A percentile compares a stretch with the other conserved stretches of the same genome.
Conservation (phyloP, 35 echinoderm and acorn worm genomes). For the Amphiura filiformis region DNA sequence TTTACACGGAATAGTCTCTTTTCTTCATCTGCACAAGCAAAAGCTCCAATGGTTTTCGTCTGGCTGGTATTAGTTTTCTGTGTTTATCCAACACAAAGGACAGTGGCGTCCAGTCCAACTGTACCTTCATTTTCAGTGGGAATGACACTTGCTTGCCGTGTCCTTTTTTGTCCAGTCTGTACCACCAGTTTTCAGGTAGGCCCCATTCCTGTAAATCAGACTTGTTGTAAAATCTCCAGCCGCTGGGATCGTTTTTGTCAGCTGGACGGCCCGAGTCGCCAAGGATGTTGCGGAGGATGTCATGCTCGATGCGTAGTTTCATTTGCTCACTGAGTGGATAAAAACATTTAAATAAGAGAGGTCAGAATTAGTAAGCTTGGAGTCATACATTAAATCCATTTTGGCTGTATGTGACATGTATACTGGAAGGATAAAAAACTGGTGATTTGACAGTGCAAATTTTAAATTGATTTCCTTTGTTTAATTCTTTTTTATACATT, state of each 20-base stretch:
- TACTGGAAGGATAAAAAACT: no score
- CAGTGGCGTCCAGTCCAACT: neutral
- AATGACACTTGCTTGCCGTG: neutral
- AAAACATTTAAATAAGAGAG: no score
- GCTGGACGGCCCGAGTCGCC: neutral
- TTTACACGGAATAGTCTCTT: neutral
- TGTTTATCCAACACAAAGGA: neutral
- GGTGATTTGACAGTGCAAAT: no score
- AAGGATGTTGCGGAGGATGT: neutral
- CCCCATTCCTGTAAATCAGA: neutral
- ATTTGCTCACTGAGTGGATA: neutral
- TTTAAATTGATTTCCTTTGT: no score
- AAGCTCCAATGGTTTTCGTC: neutral
- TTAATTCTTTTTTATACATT: no score
- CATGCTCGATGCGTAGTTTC: neutral
- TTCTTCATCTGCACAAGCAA: neutral
- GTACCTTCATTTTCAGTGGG: neutral
- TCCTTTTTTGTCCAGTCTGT: neutral
- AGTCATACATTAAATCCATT: no score
- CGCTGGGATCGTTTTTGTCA: neutral
- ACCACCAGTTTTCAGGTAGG: neutral
- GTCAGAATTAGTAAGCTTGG: no score
- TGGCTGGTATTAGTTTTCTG: slow-evolving; percentile 6
- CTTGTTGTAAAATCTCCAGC: neutral
- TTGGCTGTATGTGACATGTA: no score